Percentiles rank a stretch among this genome's conserved stretches.
Conservation (phyloP, 2,113 vertebrate species). For the Urocitellus parryii region DNA sequence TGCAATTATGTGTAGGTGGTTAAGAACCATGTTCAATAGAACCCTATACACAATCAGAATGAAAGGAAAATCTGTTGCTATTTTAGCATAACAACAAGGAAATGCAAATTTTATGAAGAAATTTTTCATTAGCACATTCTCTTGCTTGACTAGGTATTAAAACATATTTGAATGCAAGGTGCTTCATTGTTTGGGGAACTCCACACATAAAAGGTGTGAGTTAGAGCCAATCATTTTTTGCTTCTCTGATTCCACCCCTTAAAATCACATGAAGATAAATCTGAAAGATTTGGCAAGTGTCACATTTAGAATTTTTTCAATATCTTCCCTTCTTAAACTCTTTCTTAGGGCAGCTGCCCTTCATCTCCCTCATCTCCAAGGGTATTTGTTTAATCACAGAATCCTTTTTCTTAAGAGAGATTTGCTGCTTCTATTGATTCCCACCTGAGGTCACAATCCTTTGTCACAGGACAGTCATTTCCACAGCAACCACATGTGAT, state of each 20-base stretch:
- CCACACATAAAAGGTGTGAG: slow-evolving; percentile 16
- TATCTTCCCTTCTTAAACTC: neutral
- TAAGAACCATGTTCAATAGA: neutral
- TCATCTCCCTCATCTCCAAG: slow-evolving; percentile 57
- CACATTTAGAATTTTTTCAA: slow-evolving; percentile 60
- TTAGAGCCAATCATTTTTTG: slow-evolving; percentile 1
- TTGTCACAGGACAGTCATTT: slow-evolving; percentile 73
- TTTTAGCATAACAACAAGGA: slow-evolving; percentile 50
- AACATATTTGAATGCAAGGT: slow-evolving; percentile 53
- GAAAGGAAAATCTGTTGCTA: slow-evolving; percentile 48
- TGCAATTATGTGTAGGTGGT: neutral
- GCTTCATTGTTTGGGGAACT: neutral
- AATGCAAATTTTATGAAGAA: slow-evolving; percentile 57
- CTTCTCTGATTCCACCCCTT: slow-evolving; percentile 36
- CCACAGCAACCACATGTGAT: slow-evolving; percentile 55
- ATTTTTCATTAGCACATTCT: slow-evolving; percentile 55
- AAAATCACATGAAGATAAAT: slow-evolving; percentile 63
- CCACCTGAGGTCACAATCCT: slow-evolving; percentile 63
- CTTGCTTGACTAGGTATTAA: slow-evolving; percentile 44
- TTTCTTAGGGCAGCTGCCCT: neutral
- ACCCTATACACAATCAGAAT: neutral
- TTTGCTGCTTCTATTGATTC: slow-evolving; percentile 53
- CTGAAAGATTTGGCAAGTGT: slow-evolving; percentile 46
- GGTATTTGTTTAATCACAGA: slow-evolving; percentile 40
- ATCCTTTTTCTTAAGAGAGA: slow-evolving; percentile 61